phyloP scores from a whole-genome alignment of 1,140 invertebrate species.

The Teleogryllus occipitalis region DNA sequence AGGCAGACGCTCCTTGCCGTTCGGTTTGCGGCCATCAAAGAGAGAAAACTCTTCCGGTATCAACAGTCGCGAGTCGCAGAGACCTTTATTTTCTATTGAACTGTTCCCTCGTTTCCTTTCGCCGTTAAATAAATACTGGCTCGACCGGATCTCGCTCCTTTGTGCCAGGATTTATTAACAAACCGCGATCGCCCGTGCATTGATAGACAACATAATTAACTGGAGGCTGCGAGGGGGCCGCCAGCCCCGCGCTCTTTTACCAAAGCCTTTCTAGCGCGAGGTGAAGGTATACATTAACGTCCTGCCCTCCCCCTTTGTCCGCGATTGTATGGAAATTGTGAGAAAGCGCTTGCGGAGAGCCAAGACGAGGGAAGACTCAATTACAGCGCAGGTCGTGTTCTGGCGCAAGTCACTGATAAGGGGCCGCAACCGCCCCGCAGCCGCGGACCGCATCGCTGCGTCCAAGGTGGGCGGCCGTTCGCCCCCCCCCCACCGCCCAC shows the following conservation, averaged over 20 bases:
- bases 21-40: too few relatives aligned
- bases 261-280: neutral
- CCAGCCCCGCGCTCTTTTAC: neutral
- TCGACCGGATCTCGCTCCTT: neutral
- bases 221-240: neutral
- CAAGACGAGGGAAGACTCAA: neutral
- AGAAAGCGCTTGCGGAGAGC: neutral
- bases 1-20: too few relatives aligned
- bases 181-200: neutral
- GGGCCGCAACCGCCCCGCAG: too few relatives aligned
- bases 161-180: neutral
- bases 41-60: too few relatives aligned
- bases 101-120: neutral
- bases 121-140: neutral
- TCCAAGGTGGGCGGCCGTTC: too few relatives aligned
- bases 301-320: neutral
- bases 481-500: too few relatives aligned
- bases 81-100: neutral
- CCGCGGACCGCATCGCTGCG: too few relatives aligned
- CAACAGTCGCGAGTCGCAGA: neutral
- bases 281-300: neutral
- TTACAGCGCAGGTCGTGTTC: neutral
- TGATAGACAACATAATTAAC: conserved; percentile 5
- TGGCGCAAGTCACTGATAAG: neutral
- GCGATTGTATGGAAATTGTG: conserved; percentile 4